Conservation (phyloP, 2,888 invertebrate species). For the Meganola albula region DNA sequence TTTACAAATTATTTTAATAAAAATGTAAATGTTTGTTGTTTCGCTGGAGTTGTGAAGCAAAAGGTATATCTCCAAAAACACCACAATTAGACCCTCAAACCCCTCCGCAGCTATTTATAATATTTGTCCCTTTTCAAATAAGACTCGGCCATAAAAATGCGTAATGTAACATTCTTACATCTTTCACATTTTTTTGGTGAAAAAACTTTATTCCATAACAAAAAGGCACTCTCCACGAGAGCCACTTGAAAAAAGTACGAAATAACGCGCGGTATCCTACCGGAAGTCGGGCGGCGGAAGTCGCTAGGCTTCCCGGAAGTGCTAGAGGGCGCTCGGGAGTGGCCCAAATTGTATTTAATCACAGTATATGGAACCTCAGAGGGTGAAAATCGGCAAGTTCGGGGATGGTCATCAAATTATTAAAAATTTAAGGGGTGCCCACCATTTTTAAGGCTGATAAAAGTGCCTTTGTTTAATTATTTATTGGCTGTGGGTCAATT, state of each 20-base stretch:
- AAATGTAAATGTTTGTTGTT: no score
- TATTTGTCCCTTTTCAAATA: slow-evolving; percentile 17
- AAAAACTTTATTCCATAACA: slow-evolving; percentile 42
- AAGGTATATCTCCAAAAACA: no score
- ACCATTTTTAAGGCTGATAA: slow-evolving; percentile 18
- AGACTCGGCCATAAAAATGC: slow-evolving; percentile 22
- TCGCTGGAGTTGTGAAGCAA: no score
- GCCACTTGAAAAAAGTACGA: slow-evolving; percentile 61
- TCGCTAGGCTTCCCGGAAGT: slow-evolving; percentile 71
- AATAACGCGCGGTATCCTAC: slow-evolving; percentile 62
- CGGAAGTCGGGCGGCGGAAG: slow-evolving; percentile 68
- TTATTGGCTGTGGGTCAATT: slow-evolving; percentile 9
- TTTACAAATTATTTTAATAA: no score
- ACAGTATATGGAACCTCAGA: slow-evolving; percentile 40
- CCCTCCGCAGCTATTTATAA: slow-evolving; percentile 12
- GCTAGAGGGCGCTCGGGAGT: slow-evolving; percentile 60
- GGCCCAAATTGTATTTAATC: slow-evolving; percentile 69
- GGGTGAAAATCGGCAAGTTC: slow-evolving; percentile 32
- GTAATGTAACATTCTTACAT: slow-evolving; percentile 33
- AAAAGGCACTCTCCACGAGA: slow-evolving; percentile 53
- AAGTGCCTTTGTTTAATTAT: slow-evolving; percentile 18
- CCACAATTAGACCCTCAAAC: slow-evolving; percentile 4
- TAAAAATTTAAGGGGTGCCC: slow-evolving; percentile 38
- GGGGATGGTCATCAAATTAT: slow-evolving; percentile 36
- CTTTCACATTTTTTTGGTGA: slow-evolving; percentile 36